Base-by-base conservation (phyloP, 2,797 vertebrate species). In the Channa striata region DNA sequence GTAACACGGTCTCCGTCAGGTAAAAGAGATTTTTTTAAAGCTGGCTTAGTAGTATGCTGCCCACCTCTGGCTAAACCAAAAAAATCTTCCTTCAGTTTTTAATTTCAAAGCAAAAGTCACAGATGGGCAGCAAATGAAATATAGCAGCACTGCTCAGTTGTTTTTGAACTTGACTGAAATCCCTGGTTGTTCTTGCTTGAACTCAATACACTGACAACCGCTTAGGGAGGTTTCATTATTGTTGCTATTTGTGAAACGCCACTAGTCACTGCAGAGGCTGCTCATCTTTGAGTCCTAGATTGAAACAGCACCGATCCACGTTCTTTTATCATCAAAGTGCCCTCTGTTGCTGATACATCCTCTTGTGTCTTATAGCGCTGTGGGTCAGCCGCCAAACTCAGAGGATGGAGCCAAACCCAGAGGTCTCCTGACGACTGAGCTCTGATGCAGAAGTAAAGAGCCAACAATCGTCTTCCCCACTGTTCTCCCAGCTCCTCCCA, bases 351-450 rank as follows among this genome's bases (percentile, higher is more conserved):
- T n/a, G n/a, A n/a, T n/a, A n/a, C 54, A 34, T 21, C 0, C 52
- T 23, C 63, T 17, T 44, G 34, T 68, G 13, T 66, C 73, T 63
- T 11, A 2, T 89, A 95, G 94, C 87, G 30, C 77, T 85, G 81
- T 60, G 80, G 76, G 42, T 81, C 89, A 83, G 56, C 84, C 75
- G 37, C 82, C 84, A 11, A 58, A 79, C 75, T 81, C 83, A 6
- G 95, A 95, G 75, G 94, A 96, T 71, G 84, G 90, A 82, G 23
- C 89, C 85, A 72, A 88, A 89, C 91, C 91, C 12, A 95, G 94
- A 86, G 95, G 96, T 87, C 95, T 99, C 88, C 94, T 99, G 88
- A 99, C 97, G 75, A 99, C 98, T 65, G 97, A 99, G 89, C 97
- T 99, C 80, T 99, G 89, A 97, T 77, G 88, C 74, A 60, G 68